Evolutionary conservation across 2,113 vertebrate species (phyloP), one percentile per base, ranked within the genome.

Genomic region (Anthoscopus minutus): DNA sequence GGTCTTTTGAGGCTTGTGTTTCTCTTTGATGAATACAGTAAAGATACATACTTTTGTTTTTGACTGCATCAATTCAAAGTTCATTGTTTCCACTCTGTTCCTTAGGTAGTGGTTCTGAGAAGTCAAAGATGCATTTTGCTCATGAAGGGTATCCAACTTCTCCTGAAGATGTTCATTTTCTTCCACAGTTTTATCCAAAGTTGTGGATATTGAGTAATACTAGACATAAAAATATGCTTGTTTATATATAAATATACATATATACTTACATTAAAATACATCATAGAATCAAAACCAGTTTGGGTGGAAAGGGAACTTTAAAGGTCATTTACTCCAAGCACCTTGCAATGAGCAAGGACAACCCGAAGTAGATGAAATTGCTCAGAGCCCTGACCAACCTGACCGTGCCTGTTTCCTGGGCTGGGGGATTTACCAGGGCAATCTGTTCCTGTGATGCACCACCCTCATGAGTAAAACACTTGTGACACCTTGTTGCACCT

Each of bases 81-180:
- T 98, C 69, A 98, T 28, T 33, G 96, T 96, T 95, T 99, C 98
- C n/a, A 98, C 87, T 92, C 98, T 98, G 58, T 81, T 96, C 93
- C 98, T 97, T 73, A 99, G 97, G 91, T 96, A 97, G 73, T 97
- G 96, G 92, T 99, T 99, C 94, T 98, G 98, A 71, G 98, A 92
- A 67, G 95, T 69, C 95, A 99, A 96, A 94, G 95, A 97, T 24
- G 97, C 95, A 85, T 99, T 99, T 95, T 99, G 98, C 83, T 99
- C 98, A 10, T 96, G 96, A 93, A 99, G 94, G 74, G 92, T 92
- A 95, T 96, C 92, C 74, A 98, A 62, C 88, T 98, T 98, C 74
- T 97, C 98, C 97, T 97, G 97, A 56, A 98, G 92, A 89, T 65
- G 62, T 72, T 97, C 94, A 45, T 97, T 97, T 93, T 98, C 98